Percentiles rank a stretch among this genome's conserved stretches.
These are phyloP conservation scores for Pyralis farinalis DNA, from an alignment of 2,888 invertebrate genomes.

Conservation along the genomic window DNA sequence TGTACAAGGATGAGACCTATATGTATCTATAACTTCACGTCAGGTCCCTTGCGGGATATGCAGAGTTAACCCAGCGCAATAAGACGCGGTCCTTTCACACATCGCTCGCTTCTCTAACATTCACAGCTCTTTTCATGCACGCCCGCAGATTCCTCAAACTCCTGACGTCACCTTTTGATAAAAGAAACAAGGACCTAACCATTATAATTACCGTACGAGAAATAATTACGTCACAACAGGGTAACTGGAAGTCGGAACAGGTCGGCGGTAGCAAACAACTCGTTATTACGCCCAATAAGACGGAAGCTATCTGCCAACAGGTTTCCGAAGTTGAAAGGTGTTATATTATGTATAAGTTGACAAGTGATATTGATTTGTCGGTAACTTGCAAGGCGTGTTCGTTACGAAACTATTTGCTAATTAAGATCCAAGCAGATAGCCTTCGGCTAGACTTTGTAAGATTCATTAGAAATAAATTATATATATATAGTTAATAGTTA, in stretches of 20 bases:
- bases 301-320: slow-evolving; percentile 4
- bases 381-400: slow-evolving; percentile 10
- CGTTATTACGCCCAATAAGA: slow-evolving; percentile 5
- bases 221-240: neutral
- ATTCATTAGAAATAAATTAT: no score
- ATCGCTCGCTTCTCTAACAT: no score
- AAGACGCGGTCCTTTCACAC: no score
- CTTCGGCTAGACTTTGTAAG: neutral
- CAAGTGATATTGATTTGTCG: slow-evolving; percentile 24
- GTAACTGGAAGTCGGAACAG: neutral
- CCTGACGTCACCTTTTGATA: no score
- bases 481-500: no score
- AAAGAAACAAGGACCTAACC: no score
- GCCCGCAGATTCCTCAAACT: no score
- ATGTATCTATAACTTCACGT: no score
- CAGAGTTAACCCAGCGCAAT: no score
- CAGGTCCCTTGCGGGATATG: no score
- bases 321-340: slow-evolving; percentile 7
- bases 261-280: neutral
- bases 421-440: neutral
- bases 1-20: no score
- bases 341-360: slow-evolving; percentile 24
- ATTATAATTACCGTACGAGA: neutral
- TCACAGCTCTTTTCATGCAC: no score
- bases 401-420: slow-evolving; percentile 9